Base-by-base conservation (phyloP, 2,797 vertebrate genomes). In the Tenualosa ilisha region DNA sequence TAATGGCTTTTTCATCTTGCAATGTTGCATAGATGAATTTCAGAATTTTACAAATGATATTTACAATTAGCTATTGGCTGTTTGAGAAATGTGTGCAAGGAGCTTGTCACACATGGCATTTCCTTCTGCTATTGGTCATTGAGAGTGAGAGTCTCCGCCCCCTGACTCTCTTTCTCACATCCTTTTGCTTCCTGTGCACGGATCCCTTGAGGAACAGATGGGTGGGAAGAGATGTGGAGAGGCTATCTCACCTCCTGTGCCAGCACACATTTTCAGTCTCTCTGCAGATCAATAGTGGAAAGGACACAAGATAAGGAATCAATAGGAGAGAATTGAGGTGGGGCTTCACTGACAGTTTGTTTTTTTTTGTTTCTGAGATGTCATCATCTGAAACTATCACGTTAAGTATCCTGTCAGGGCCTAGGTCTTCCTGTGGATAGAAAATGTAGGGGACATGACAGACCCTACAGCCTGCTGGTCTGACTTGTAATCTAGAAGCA, bases 241-340 rank as follows among this genome's bases (percentile, higher is more conserved):
- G 72, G 72, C 40, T 17, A 79, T 46, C 43, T 75, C 17, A 75
- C 17, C 37, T 37, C 72, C 37, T 75, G 68, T 79, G 72, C 40
- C 72, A 43, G 40, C 72, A 79, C 40, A 22, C 72, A 46, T 17
- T 46, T 46, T 17, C 72, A 43, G 72, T 79, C 37, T 75, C 13
- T 75, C 8, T 79, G 40, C 6, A 22, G 37, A 79, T 79, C 72
- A 79, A 79, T 79, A 17, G 20, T 8, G 17, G 72, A 79, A 79
- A 79, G 72, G 72, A 79, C 72, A 79, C 72, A 79, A 79, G 37
- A 79, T 79, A 43, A 79, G 40, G 37, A 79, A 79, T 79, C 72
- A 46, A 79, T 79, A 20, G 40, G 17, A 79, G 72, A 43, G 12
- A 37, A 46, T 20, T 79, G 17, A 46, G 72, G 72, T 13, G 72